Base-by-base conservation (phyloP, 2,113 vertebrate genomes). In the Prochilodus magdalenae region DNA sequence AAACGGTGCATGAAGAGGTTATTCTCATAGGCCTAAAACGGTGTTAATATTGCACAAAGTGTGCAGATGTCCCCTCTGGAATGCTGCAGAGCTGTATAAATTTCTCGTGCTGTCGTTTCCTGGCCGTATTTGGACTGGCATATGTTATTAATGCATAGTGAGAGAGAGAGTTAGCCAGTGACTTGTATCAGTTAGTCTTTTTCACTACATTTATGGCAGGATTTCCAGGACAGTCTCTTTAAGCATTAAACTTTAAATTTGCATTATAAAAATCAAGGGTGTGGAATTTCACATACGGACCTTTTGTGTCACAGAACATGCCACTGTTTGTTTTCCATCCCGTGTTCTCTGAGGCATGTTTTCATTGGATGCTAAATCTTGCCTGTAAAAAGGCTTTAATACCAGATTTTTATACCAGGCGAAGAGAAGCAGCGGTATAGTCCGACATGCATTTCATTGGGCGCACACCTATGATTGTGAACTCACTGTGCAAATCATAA, bases 121-220 rank as follows among this genome's bases (percentile, higher is more conserved):
- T 12, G n/a, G 29, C 66, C 51, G 27, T n/a, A 59, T 24, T 40
- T 15, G 4, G 24, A 51, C 16, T 51, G 49, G 49, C 49, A 51
- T 29, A 22, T 47, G 49, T 62, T 78, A 86, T 89, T 87, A 88
- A 89, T 86, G 89, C 79, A 60, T 10, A 60, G 14, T 6, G 85
- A 90, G 87, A 85, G 73, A 66, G 44, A 26, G 49, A 36, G 30
- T 22, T 67, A 36, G 30, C 65, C 33, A 33, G 7, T 85, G 86
- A 90, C 86, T 83, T 26, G 40, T 79, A 86, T 88, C 88, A 85
- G 88, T 86, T 81, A 66, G 27, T 65, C 27, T 66, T 66, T 27
- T 57, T 66, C 30, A 67, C 29, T 67, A 36, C 65, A 36, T 67
- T 67, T 67, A 67, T 24, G 30, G 30, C 16, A 7, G 65, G 65